Evolutionary conservation across 1,140 invertebrate genomes (phyloP).

Genomic region (Lasaia peninsularis): DNA sequence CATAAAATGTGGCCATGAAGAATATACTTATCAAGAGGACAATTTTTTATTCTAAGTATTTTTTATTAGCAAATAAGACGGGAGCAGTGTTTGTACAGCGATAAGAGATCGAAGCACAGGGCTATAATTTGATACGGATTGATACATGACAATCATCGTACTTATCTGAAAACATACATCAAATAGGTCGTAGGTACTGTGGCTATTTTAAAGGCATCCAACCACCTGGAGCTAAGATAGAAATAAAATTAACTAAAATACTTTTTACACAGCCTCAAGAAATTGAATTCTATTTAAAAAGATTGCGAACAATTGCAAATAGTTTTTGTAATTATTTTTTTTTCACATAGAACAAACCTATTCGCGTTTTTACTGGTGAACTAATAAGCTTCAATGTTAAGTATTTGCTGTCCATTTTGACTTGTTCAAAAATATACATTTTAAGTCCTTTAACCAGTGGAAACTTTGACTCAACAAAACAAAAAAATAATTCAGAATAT

Average conservation of each 20-base stretch:
- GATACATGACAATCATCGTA: constrained; percentile 6
- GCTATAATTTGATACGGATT: constrained; percentile 10
- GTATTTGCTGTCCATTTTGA: no score
- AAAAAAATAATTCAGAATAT: no score
- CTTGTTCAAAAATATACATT: no score
- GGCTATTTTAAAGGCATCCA: constrained; percentile 29
- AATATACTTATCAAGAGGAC: not conserved
- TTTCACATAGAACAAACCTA: no score
- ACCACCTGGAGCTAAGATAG: not conserved
- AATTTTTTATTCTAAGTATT: constrained; percentile 5
- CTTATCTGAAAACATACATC: constrained; percentile 33
- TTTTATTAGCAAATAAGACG: constrained; percentile 24
- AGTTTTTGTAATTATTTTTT: no score
- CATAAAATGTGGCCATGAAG: not conserved
- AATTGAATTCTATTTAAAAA: no score
- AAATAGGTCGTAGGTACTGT: constrained; percentile 36
- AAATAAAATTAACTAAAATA: not conserved
- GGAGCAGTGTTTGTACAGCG: constrained; percentile 44
- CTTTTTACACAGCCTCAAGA: no score
- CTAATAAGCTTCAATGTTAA: no score
- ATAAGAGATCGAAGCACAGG: constrained; percentile 34
- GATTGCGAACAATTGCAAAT: no score
- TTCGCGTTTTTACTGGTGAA: no score
- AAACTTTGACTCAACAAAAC: no score
- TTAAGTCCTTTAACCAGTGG: no score